A percentile compares a stretch with the other conserved stretches of the same genome.
phyloP scores from a whole-genome alignment of 2,113 vertebrate genomes.

The Galeopterus variegatus region DNA sequence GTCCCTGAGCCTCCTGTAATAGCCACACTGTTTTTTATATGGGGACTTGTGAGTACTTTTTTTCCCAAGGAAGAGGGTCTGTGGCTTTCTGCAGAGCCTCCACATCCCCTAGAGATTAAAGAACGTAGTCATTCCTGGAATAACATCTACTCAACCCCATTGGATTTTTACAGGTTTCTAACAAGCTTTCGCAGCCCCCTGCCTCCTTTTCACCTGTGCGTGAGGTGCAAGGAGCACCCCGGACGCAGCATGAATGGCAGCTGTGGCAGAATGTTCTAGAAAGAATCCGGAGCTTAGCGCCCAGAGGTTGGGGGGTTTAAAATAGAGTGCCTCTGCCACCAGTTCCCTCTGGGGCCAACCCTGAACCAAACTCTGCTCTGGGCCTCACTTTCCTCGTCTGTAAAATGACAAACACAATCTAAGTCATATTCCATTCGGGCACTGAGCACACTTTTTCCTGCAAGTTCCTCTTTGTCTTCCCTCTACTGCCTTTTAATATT shows the following conservation, averaged over 20 bases:
- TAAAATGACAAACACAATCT: not conserved
- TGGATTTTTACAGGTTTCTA: not conserved
- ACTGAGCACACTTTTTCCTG: fast-evolving
- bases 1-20: not conserved
- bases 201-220: not conserved
- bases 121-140: not conserved
- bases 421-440: fast-evolving
- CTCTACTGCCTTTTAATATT: not conserved
- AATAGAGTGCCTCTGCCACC: not conserved
- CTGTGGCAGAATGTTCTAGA: not conserved
- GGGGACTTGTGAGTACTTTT: too few species aligned
- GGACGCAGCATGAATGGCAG: not conserved
- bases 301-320: not conserved
- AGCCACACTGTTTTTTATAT: fast-evolving
- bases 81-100: not conserved
- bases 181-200: not conserved
- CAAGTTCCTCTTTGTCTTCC: too few species aligned
- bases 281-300: not conserved
- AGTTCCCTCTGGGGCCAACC: not conserved
- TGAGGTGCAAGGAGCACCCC: not conserved
- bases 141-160: not conserved
- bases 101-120: not conserved
- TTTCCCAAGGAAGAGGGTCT: not conserved
- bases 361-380: not conserved
- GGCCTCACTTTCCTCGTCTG: not conserved